These are phyloP conservation scores for Pedetes capensis DNA, from an alignment of 2,113 vertebrate species.

Conservation along the genomic window DNA sequence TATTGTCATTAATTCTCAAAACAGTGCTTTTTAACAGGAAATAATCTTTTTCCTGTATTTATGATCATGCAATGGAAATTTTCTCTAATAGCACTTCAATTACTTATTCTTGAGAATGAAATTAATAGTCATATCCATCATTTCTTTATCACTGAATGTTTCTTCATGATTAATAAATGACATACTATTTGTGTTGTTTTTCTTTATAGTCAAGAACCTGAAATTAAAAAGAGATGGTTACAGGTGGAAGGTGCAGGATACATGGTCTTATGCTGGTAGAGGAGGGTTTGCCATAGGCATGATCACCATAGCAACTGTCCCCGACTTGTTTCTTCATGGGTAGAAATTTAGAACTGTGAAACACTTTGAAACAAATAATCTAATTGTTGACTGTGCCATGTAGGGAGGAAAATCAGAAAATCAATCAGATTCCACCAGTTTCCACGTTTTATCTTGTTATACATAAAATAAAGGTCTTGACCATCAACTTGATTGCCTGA, in stretches of 20 bases:
- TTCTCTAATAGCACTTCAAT: neutral
- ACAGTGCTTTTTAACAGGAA: neutral
- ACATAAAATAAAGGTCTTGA: neutral
- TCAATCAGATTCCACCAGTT: neutral
- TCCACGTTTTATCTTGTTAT: constrained; percentile 8
- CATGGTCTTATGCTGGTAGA: neutral
- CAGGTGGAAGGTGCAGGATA: neutral
- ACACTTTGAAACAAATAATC: constrained; percentile 3
- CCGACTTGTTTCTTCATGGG: neutral
- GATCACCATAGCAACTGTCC: neutral
- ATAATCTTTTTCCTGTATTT: neutral
- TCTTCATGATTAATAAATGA: neutral
- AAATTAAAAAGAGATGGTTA: neutral
- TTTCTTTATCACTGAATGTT: constrained; percentile 18
- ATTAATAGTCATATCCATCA: neutral
- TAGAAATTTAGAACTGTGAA: neutral
- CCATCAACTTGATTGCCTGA: constrained; percentile 6
- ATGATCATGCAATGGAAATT: neutral
- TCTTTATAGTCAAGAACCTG: neutral
- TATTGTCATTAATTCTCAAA: constrained; percentile 32
- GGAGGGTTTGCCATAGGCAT: too few species aligned
- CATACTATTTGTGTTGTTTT: neutral
- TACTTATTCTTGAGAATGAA: constrained; percentile 18
- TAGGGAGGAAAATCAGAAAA: constrained; percentile 46
- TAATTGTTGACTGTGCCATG: neutral